Base-by-base conservation (phyloP, 2,888 invertebrate genomes). In the Fragum sueziense region DNA sequence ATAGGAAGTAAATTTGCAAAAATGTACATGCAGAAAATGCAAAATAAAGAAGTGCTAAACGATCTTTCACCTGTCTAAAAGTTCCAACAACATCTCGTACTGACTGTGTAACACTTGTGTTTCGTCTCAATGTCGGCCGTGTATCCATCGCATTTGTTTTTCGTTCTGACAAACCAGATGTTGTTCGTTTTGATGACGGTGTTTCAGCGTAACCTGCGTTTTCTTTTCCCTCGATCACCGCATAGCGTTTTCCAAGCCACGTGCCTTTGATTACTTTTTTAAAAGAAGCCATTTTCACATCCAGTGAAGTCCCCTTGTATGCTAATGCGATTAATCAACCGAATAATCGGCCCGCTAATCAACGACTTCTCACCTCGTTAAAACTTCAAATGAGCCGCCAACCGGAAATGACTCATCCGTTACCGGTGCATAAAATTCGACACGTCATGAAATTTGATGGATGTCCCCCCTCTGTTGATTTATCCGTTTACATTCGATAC, bases 11-110 rank as follows among this genome's bases (percentile, higher is more conserved):
- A n/a, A n/a, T n/a, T n/a, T n/a, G n/a, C n/a, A n/a, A n/a, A n/a
- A n/a, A n/a, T n/a, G n/a, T n/a, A n/a, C n/a, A n/a, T n/a, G n/a
- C n/a, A n/a, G n/a, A n/a, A n/a, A n/a, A n/a, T n/a, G n/a, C n/a
- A n/a, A n/a, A n/a, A n/a, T n/a, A n/a, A n/a, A n/a, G n/a, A n/a
- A n/a, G n/a, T n/a, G n/a, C n/a, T n/a, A n/a, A n/a, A n/a, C n/a
- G n/a, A n/a, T n/a, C n/a, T n/a, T n/a, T 74, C 72, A 89, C 90
- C 89, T 91, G 90, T 84, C 86, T 86, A 31, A 91, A 76, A 34
- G 82, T 87, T 34, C 90, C 91, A 41, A 91, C 88, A 22, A 89
- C 91, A 82, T 90, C 89, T 54, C 90, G 80, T 22, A 91, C 88
- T 0, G 90, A 90, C 70, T 84, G 82, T 22, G 89, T 88, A 17